Evolutionary conservation across 2,113 vertebrate species (phyloP).

Genomic region (Dinomys branickii): DNA sequence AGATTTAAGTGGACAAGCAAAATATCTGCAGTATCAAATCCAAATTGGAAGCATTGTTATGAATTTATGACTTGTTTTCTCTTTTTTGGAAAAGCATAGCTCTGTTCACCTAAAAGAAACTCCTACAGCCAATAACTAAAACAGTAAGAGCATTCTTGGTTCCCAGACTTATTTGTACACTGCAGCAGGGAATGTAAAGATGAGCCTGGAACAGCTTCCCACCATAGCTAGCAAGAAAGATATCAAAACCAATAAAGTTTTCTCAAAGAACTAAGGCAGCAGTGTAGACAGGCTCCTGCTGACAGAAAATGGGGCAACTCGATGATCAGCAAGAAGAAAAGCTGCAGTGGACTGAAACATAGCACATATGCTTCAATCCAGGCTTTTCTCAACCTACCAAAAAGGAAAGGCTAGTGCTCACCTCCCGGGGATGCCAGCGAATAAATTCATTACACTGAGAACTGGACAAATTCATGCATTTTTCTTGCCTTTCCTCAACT

Average conservation of each 20-base stretch:
- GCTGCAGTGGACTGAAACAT: background rate
- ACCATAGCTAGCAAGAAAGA: background rate
- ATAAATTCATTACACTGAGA: conserved; percentile 24
- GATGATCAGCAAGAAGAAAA: background rate
- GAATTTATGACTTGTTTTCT: background rate
- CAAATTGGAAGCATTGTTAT: background rate
- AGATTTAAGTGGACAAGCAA: background rate
- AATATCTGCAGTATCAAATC: background rate
- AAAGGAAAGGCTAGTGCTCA: background rate
- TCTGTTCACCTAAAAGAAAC: background rate
- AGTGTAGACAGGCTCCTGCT: background rate
- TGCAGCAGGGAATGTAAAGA: background rate
- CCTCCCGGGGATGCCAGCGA: background rate
- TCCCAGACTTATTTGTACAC: background rate
- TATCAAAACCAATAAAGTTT: background rate
- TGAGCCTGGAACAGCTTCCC: background rate
- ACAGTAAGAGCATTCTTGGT: background rate
- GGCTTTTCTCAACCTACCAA: background rate
- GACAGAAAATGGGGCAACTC: background rate
- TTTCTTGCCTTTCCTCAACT: background rate
- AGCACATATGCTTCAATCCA: background rate
- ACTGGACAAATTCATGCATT: background rate
- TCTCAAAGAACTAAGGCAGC: background rate
- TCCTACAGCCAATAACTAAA: background rate
- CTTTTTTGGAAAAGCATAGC: background rate